Conservation (phyloP, 2,797 vertebrate species). For the Coendou prehensilis region DNA sequence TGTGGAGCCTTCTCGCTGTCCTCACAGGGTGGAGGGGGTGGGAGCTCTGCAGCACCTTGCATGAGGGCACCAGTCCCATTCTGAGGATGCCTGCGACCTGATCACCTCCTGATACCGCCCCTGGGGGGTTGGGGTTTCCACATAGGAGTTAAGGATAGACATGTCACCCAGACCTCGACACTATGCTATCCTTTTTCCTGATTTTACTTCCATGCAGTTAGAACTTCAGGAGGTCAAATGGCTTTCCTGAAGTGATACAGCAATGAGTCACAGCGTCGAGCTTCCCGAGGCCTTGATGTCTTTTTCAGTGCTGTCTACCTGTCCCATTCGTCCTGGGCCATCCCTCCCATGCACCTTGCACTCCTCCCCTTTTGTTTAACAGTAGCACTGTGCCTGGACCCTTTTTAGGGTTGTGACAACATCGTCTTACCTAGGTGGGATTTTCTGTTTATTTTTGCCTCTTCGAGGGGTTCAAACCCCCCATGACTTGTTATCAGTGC, state of each 20-base stretch:
- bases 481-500: not conserved
- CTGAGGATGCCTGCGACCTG: not conserved
- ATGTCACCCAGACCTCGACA: not conserved
- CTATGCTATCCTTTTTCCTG: not conserved
- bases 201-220: not conserved
- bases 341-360: not conserved
- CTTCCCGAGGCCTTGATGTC: not conserved
- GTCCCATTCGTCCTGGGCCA: not conserved
- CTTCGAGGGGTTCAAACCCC: too few species aligned
- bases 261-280: not conserved
- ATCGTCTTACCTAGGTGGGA: not conserved
- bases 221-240: not conserved
- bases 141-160: not conserved
- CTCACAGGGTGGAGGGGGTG: not conserved
- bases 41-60: not conserved
- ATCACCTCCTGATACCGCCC: not conserved
- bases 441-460: not conserved
- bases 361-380: not conserved
- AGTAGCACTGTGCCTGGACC: not conserved
- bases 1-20: not conserved
- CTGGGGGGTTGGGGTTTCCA: not conserved
- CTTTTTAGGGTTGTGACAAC: not conserved
- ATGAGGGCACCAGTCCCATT: not conserved
- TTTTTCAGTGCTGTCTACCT: not conserved
- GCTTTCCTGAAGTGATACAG: not conserved